Percentiles rank a stretch among this genome's conserved stretches.
Evolutionary conservation across 2,113 vertebrate genomes (phyloP).

Genomic region (Epinephelus cyanopodus): DNA sequence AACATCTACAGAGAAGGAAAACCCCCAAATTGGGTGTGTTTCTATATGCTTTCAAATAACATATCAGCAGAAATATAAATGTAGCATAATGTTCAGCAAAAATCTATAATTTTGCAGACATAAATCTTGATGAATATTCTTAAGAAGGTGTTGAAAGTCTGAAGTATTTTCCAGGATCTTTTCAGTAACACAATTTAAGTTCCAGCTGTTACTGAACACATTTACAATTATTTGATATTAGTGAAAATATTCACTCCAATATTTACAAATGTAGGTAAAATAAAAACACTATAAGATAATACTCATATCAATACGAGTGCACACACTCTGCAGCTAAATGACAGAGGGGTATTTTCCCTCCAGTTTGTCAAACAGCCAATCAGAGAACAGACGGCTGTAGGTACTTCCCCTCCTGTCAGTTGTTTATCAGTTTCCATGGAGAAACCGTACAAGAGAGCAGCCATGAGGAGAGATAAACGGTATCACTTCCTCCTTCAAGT

Average conservation of each 20-base stretch:
- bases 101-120: background rate
- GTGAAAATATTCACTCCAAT: background rate
- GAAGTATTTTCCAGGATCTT: background rate
- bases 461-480: conserved; percentile 32
- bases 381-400: conserved; percentile 22
- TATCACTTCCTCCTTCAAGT: conserved; percentile 66
- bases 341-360: conserved; percentile 45
- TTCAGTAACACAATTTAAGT: background rate
- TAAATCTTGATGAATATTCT: background rate
- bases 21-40: background rate
- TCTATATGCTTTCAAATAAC: background rate
- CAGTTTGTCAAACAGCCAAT: conserved; percentile 54
- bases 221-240: background rate
- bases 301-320: background rate
- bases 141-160: background rate
- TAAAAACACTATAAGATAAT: background rate
- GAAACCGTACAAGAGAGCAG: conserved; percentile 40
- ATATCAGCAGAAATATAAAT: background rate
- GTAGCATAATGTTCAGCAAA: too few relatives aligned
- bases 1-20: background rate
- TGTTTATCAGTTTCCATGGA: conserved; percentile 72
- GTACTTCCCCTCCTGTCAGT: conserved; percentile 18
- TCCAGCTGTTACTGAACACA: background rate
- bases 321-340: background rate
- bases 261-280: background rate